These are phyloP conservation scores for Palythoa grandiflora DNA, from an alignment of 92 coral and sea anemone species.

Conservation along the genomic window DNA sequence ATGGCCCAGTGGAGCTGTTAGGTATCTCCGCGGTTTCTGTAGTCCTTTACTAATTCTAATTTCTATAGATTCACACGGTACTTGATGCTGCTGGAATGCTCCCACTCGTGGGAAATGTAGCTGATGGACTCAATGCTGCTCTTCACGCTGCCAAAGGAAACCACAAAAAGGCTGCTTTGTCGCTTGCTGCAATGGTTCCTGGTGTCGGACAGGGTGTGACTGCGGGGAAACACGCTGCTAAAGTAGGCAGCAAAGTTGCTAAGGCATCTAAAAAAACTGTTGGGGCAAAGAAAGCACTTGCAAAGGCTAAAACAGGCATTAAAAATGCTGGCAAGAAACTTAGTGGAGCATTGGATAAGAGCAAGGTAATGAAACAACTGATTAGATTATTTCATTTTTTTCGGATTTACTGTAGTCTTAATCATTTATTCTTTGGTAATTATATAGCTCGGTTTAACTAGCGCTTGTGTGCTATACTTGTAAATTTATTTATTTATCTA, in stretches of 20 bases:
- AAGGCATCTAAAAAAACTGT: neutral
- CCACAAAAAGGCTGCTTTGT: conserved; percentile 13
- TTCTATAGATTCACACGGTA: neutral
- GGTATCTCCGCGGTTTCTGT: no score
- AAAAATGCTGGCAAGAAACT: neutral
- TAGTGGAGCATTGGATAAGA: no score
- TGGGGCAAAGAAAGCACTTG: neutral
- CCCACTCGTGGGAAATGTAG: conserved; percentile 2
- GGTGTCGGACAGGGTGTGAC: conserved; percentile 32
- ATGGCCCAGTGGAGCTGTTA: no score
- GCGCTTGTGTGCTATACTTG: no score
- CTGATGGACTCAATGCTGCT: conserved; percentile 21
- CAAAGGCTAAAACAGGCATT: neutral
- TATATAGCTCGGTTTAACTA: no score
- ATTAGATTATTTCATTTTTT: no score
- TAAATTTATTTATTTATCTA: no score
- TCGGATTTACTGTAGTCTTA: no score
- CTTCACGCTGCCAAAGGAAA: conserved; percentile 38
- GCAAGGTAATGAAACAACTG: neutral
- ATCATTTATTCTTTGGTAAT: no score
- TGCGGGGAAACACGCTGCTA: neutral
- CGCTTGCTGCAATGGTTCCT: conserved; percentile 22
- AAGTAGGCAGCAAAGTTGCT: neutral
- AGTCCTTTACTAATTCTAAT: no score
- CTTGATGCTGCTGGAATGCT: conserved; percentile 3